A percentile compares a stretch with the other conserved stretches of the same genome.
Conservation (phyloP, 2,888 invertebrate species). For the Hypsopygia costalis region DNA sequence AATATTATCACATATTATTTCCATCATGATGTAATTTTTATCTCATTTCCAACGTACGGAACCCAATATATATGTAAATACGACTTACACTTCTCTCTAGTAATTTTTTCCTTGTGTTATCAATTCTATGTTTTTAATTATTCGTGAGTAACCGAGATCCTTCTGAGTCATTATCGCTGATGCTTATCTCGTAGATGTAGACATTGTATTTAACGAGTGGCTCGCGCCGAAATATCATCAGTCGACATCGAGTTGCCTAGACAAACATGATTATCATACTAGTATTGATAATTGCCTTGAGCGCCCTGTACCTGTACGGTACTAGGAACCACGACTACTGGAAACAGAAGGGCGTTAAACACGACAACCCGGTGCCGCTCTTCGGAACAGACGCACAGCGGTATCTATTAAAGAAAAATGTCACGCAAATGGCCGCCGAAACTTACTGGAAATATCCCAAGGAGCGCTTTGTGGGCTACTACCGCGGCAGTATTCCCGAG, state of each 20-base stretch:
- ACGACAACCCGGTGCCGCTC: conserved; percentile 38
- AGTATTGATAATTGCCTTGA: conserved; percentile 19
- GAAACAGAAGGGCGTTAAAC: conserved; percentile 39
- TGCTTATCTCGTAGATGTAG: neutral
- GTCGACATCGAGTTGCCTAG: neutral
- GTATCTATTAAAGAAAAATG: conserved; percentile 32
- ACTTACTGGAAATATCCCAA: conserved; percentile 45
- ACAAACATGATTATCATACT: conserved; percentile 11
- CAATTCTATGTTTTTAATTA: neutral
- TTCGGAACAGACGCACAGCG: conserved; percentile 35
- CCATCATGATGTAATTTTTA: too few species aligned
- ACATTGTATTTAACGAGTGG: conserved; percentile 3
- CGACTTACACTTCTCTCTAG: too few species aligned
- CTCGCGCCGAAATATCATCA: neutral
- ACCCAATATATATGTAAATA: too few species aligned
- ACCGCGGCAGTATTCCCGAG: conserved; percentile 33
- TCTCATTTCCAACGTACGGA: too few species aligned
- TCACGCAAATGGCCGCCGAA: conserved; percentile 36
- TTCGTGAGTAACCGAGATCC: neutral
- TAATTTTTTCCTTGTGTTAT: neutral
- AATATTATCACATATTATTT: too few species aligned
- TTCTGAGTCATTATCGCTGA: neutral
- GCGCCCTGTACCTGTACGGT: conserved; percentile 38
- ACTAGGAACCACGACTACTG: conserved; percentile 45
- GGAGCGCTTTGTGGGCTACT: conserved; percentile 47